Conservation (phyloP, 1,140 invertebrate species). For the Zaprionus camerounensis region DNA sequence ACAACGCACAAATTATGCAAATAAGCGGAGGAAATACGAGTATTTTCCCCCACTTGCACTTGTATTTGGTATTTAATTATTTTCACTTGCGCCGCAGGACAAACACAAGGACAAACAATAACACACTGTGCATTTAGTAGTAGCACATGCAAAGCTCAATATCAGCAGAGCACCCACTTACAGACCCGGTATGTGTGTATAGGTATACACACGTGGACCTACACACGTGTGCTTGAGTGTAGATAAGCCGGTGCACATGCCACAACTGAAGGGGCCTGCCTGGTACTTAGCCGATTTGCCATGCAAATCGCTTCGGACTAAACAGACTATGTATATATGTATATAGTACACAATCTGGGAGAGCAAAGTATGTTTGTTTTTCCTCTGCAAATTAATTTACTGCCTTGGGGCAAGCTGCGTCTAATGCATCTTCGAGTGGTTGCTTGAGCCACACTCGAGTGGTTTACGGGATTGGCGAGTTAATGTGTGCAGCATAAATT, state of each 20-base stretch:
- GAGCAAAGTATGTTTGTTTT: constrained; percentile 10
- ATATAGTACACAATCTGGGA: not conserved
- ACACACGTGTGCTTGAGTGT: constrained; percentile 1
- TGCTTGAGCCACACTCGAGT: constrained; percentile 40
- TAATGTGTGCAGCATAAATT: constrained; percentile 50
- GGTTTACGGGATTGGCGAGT: constrained; percentile 21
- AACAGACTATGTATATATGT: constrained; percentile 11
- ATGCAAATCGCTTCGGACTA: not conserved
- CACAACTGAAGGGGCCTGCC: constrained; percentile 15
- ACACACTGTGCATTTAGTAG: not conserved
- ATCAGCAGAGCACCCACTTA: not conserved
- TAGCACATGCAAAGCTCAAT: constrained; percentile 23
- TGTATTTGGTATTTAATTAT: constrained; percentile 5
- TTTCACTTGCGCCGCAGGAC: constrained; percentile 5
- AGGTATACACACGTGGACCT: constrained; percentile 1
- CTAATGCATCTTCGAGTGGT: not conserved
- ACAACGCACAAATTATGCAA: constrained; percentile 49
- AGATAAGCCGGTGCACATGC: constrained; percentile 25
- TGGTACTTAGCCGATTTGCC: constrained; percentile 6
- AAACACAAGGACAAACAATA: not conserved
- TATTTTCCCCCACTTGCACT: constrained; percentile 1
- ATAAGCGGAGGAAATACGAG: constrained; percentile 40
- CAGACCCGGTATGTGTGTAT: not conserved
- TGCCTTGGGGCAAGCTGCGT: not conserved
- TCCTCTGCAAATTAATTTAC: constrained; percentile 40